Evolutionary conservation across 2,888 invertebrate genomes (phyloP).

Genomic region (Phortica magna): DNA sequence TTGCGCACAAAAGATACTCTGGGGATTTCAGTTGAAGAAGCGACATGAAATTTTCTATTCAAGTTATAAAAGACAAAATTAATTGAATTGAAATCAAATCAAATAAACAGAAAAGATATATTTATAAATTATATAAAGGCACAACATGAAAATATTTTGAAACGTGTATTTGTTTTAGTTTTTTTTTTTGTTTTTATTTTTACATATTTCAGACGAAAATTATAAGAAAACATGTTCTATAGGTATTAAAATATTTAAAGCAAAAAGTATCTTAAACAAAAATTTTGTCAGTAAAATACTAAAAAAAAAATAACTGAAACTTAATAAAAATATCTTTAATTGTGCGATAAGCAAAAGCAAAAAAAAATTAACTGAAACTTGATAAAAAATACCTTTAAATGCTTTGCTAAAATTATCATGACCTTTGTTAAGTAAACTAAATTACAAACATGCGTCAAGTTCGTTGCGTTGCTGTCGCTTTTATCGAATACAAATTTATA

Average conservation of each 20-base stretch:
- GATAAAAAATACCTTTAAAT: too few relatives aligned
- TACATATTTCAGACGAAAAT: too few relatives aligned
- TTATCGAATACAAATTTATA: not conserved
- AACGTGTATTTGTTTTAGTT: too few relatives aligned
- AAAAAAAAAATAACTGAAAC: too few relatives aligned
- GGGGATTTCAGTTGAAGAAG: not conserved
- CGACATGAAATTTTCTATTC: not conserved
- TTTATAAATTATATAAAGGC: not conserved
- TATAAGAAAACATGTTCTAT: too few relatives aligned
- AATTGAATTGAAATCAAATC: constrained; percentile 7
- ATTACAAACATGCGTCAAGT: not conserved
- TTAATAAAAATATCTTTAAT: too few relatives aligned
- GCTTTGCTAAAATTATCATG: constrained; percentile 1
- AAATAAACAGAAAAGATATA: constrained; percentile 14
- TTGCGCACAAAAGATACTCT: constrained; percentile 27
- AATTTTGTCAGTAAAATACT: too few relatives aligned
- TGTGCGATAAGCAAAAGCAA: too few relatives aligned
- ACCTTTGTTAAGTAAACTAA: not conserved
- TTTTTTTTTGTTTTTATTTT: too few relatives aligned
- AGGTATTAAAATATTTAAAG: too few relatives aligned
- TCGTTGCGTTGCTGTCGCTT: not conserved
- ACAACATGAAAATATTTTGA: not conserved
- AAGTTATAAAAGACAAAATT: not conserved
- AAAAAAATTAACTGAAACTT: too few relatives aligned
- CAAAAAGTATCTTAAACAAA: too few relatives aligned